Evolutionary conservation across 2,113 vertebrate genomes (phyloP), one percentile per base, ranked within the genome.

Genomic region (Pachycephala philippinensis): DNA sequence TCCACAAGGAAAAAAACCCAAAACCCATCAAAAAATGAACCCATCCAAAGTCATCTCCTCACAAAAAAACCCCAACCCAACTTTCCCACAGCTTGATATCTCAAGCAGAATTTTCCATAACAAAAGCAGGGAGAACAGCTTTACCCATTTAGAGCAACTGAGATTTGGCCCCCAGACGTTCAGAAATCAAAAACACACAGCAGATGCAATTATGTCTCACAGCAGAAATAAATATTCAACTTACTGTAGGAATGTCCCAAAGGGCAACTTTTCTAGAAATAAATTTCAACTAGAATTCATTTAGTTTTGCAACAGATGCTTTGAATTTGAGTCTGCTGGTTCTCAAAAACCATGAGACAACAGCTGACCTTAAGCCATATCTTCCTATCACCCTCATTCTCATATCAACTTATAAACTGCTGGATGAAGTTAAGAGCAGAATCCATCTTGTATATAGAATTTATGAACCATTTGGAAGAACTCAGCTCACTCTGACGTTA

Each of bases 221-320:
- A 95, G 66, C 76, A 93, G 82, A 95, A 96, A 90, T 64, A 90
- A 94, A 94, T 96, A 95, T 74, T 69, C 72, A 52, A n/a, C 44
- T 96, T 90, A 91, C 79, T 89, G 50, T 81, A 91, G 85, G 77
- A 95, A 94, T 82, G 79, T 89, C 64, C 80, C 93, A 70, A 53
- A 0, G 18, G 91, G 65, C 64, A 72, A 78, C 61, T 93, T 89
- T 82, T 90, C 40, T 70, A 87, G 80, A 95, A 89, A 95, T 81
- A 87, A 76, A 91, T 95, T 95, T 90, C 53, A 54, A 42, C 26
- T 50, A 76, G 71, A 90, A 95, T 92, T 92, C 23, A 59, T 82
- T 87, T 94, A 57, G 42, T 77, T 91, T 88, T 89, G 45, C 70
- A 95, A 53, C 78, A 95, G 84, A 93, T 93, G 91, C 89, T 90